Base-by-base conservation (phyloP, 1,140 invertebrate species). In the Trichoplusia ni region DNA sequence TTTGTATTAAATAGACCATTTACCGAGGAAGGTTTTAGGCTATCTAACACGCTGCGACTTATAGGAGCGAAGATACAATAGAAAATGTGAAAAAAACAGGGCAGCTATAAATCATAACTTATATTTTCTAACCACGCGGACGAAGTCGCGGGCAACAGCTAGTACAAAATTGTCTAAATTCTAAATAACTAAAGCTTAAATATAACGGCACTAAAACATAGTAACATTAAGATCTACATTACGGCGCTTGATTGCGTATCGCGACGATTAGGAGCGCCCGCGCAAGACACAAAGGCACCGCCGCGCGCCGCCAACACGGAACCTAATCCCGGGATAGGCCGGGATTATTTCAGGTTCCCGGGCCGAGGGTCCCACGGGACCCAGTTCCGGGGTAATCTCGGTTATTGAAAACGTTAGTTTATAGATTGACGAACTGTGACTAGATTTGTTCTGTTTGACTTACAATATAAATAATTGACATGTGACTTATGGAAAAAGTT, bases 111-210 rank as follows among this genome's bases (percentile, higher is more conserved):
- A n/a, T n/a, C n/a, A n/a, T n/a, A n/a, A n/a, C n/a, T n/a, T n/a
- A n/a, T n/a, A n/a, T n/a, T n/a, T n/a, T n/a, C n/a, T n/a, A n/a
- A n/a, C n/a, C n/a, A n/a, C n/a, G n/a, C n/a, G n/a, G n/a, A n/a
- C n/a, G n/a, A n/a, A n/a, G n/a, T n/a, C n/a, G n/a, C n/a, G n/a
- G n/a, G n/a, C n/a, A n/a, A n/a, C n/a, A n/a, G n/a, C n/a, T n/a
- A n/a, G n/a, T n/a, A n/a, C n/a, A n/a, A n/a, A n/a, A n/a, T n/a
- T n/a, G n/a, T 16, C 44, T 53, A 44, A 71, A 73, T 2, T 71
- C 79, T 31, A 91, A 65, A 44, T 81, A 68, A 56, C 91, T 91
- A 25, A 84, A 80, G 16, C 82, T 82, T 25, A 91, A 64, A 71
- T 89, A 82, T n/a, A 91, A 31, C 49, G 44, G 44, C 2, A 47